These are phyloP conservation scores for Psilopsiagon aymara DNA, from an alignment of 2,113 vertebrate species.

Conservation along the genomic window DNA sequence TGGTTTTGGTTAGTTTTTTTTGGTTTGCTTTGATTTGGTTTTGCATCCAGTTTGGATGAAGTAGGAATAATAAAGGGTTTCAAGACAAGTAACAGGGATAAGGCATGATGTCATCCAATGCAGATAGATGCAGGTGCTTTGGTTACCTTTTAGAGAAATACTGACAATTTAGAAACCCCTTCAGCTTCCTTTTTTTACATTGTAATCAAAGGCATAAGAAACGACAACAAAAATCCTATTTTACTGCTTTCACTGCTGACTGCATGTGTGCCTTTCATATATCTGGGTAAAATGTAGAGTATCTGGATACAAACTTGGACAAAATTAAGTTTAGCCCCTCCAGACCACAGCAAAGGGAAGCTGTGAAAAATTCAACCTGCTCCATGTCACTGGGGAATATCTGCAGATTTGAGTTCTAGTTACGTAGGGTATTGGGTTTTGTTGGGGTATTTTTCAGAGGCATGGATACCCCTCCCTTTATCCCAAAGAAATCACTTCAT, in stretches of 20 bases:
- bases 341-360: rapidly evolving
- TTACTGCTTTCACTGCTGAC: neutral
- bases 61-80: neutral
- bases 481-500: neutral
- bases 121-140: neutral
- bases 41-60: neutral
- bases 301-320: neutral
- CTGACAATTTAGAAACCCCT: neutral
- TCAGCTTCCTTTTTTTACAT: neutral
- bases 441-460: neutral
- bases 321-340: neutral
- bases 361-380: neutral
- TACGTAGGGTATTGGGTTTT: rapidly evolving
- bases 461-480: neutral
- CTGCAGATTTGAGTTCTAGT: neutral
- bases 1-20: neutral
- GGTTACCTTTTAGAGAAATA: neutral
- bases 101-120: neutral
- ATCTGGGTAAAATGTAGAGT: neutral
- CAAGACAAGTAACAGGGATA: neutral
- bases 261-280: rapidly evolving
- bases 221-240: neutral
- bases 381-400: neutral
- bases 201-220: neutral
- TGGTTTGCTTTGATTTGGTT: neutral